These are phyloP conservation scores for Hydrozoanthus gracilis DNA, from an alignment of 92 coral and sea anemone species.

Conservation along the genomic window DNA sequence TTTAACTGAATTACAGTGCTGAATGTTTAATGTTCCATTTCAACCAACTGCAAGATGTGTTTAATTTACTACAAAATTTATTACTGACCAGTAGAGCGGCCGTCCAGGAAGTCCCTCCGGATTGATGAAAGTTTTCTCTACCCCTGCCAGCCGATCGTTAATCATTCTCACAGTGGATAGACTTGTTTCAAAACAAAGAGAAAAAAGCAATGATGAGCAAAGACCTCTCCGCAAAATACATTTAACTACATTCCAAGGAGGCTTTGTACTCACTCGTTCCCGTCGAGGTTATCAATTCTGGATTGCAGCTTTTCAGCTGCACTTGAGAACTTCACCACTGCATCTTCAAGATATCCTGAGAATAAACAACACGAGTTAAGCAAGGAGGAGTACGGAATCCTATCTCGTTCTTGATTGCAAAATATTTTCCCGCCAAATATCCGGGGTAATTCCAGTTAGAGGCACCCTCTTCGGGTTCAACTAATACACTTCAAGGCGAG, in stretches of 20 bases:
- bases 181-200: slow-evolving; percentile 19
- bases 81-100: slow-evolving; percentile 82
- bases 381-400: no score
- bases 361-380: not conserved
- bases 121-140: slow-evolving; percentile 84
- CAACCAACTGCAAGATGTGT: no score
- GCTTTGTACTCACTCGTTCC: slow-evolving; percentile 66
- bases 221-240: not conserved
- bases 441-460: no score
- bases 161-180: slow-evolving; percentile 59
- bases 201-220: not conserved
- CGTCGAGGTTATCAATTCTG: slow-evolving; percentile 51
- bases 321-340: slow-evolving; percentile 68
- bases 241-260: not conserved
- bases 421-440: no score
- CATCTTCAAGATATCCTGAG: slow-evolving; percentile 77
- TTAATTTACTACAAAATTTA: no score
- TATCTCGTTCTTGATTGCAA: no score
- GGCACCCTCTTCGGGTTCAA: no score
- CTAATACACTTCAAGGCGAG: no score
- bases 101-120: slow-evolving; percentile 86
- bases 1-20: no score
- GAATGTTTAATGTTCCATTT: no score
- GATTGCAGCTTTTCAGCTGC: slow-evolving; percentile 69
- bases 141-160: slow-evolving; percentile 82